Base-by-base conservation (phyloP, 2,888 invertebrate species). In the Thera britannica region DNA sequence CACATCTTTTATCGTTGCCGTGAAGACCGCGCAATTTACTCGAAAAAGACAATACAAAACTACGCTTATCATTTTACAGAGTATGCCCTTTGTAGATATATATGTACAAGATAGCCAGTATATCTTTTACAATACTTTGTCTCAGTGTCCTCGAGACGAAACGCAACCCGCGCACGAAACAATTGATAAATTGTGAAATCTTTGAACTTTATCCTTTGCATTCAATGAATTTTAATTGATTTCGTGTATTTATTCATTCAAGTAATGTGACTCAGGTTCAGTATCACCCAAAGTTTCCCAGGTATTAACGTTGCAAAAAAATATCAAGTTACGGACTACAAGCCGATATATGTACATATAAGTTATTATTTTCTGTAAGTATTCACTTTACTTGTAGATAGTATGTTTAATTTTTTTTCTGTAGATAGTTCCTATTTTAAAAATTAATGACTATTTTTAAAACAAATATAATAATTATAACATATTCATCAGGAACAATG, bases 101-200 rank as follows among this genome's bases (percentile, higher is more conserved):
- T 23, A 23, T 23, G 23, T 23, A 23, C 23, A 23, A 23, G 23
- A 23, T 23, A 23, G 23, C 23, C 23, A 23, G 23, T 23, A 23
- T 23, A 23, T 23, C 23, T 23, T 23, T 23, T 23, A 23, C 23
- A 23, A 23, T 23, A 23, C 23, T 23, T 23, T 23, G 23, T 23
- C 23, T 23, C 23, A 23, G 55, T 48, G 62, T 63, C 66, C 62
- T 69, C 62, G 54, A 38, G 58, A 54, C 12, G 72, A 77, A 76
- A 75, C 12, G 73, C 77, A 76, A 75, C 74, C 71, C 77, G 68
- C 75, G 77, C 73, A 55, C 57, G 64, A 67, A 70, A 79, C 81
- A 84, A 85, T 84, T 76, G 44, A 75, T 57, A 73, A 69, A 78
- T 87, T 86, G 83, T 82, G 85, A 81, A 85, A 86, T 75, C 80